These are phyloP conservation scores for Mormyrus proboscirostris DNA, from an alignment of 2,797 vertebrate genomes.

Conservation along the genomic window DNA sequence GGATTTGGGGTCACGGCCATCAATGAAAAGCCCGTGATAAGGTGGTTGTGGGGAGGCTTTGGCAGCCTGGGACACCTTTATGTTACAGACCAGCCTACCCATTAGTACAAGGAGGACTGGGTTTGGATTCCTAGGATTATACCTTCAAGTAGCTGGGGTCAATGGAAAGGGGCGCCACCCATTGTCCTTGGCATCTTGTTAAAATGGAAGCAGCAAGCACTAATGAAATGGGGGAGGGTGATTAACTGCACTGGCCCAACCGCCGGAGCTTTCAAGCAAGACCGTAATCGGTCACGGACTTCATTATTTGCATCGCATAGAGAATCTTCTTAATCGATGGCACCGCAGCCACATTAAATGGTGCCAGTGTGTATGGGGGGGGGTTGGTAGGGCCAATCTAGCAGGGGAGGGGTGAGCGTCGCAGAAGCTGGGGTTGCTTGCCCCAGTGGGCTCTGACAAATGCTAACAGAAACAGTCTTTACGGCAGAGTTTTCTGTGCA, in stretches of 20 bases:
- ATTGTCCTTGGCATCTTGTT: not conserved
- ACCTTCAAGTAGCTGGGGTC: not conserved
- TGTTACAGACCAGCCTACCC: not conserved
- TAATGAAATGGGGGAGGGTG: slow-evolving; percentile 3
- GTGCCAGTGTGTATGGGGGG: not conserved
- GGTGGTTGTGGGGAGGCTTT: not conserved
- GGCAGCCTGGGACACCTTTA: not conserved
- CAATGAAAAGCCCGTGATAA: not conserved
- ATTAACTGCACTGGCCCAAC: not conserved
- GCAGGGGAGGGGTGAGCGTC: not conserved
- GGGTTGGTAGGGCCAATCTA: not conserved
- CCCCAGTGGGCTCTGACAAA: not conserved
- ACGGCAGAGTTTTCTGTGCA: not conserved
- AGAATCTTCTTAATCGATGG: slow-evolving; percentile 6
- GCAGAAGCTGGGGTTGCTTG: not conserved
- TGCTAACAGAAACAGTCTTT: not conserved
- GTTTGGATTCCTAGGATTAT: not conserved
- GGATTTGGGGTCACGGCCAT: not conserved
- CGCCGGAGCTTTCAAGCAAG: not conserved
- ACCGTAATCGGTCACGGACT: not conserved
- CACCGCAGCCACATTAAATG: not conserved
- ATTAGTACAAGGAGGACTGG: not conserved
- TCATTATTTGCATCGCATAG: slow-evolving; percentile 1
- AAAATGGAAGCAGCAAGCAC: not conserved
- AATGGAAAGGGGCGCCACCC: not conserved